Evolutionary conservation across 2,797 vertebrate species (phyloP), one percentile per base, ranked within the genome.

Genomic region (Eptatretus atami): DNA sequence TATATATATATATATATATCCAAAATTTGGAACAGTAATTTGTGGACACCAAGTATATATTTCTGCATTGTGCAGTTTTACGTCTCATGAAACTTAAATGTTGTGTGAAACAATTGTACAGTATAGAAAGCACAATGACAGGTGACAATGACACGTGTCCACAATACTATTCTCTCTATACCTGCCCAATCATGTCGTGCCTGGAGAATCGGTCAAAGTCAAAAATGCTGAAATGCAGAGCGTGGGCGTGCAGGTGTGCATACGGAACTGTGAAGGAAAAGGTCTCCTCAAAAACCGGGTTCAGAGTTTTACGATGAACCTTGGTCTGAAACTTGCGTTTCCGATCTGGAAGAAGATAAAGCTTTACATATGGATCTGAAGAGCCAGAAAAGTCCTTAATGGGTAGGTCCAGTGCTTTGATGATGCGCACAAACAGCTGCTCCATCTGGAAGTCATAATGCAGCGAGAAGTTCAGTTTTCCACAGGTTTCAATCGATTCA

Each of bases 311-410:
- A 70, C 90, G 81, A 69, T 98, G 92, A 69, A 98, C 92, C 76
- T 98, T 98, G 75, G 92, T 98, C 78, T 98, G 92, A 73, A 95
- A 88, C 73, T 98, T 98, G 65, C 83, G 95, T 79, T 82, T 94
- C 66, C 90, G 81, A 66, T 98, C 90, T 0, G 90, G 90, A 70
- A 98, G 80, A 70, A 98, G 78, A 70, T 98, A 96, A 69, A 98
- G 95, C 75, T 98, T 98, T 65, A 98, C 90, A 0, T 98, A 96
- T 1, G 92, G 90, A 72, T 98, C 92, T 66, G 92, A 98, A 52
- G 90, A 93, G 65, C 92, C 92, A 4, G 87, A 93, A 72, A 98
- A 96, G 74, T 96, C 92, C 76, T 98, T 98, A 65, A 90, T 87
- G 1, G 92, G 88, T 67, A 98, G 77, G 69, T 85, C 82, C 73